Conservation (phyloP, 1,140 invertebrate genomes). For the Cyrtorhinus lividipennis region DNA sequence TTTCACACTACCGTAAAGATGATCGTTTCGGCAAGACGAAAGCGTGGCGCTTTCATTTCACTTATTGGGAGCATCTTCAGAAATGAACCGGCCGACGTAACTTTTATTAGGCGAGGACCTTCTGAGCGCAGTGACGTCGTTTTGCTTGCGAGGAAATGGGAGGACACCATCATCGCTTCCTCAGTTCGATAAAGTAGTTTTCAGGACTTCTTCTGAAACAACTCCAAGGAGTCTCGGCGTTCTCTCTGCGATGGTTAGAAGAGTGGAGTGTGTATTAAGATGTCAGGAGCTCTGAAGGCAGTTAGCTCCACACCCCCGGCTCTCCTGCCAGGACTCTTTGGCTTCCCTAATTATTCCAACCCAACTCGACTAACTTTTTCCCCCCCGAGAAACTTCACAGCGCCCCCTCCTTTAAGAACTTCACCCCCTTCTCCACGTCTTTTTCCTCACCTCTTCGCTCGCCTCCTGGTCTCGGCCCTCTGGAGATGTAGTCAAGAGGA, state of each 20-base stretch:
- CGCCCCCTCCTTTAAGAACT: background rate
- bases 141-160: background rate
- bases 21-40: too few relatives aligned
- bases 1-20: too few relatives aligned
- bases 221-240: background rate
- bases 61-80: too few relatives aligned
- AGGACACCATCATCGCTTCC: background rate
- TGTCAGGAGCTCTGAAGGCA: constrained; percentile 4
- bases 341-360: constrained; percentile 9
- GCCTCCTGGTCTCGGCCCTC: background rate
- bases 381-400: background rate
- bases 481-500: background rate
- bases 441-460: constrained; percentile 1
- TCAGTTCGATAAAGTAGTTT: constrained; percentile 1
- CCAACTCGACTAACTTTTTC: constrained; percentile 8
- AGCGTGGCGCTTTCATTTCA: too few relatives aligned
- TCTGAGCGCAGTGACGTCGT: background rate
- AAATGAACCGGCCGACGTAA: too few relatives aligned
- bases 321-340: constrained; percentile 3
- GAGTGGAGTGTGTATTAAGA: constrained; percentile 9
- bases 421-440: background rate
- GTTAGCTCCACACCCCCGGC: constrained; percentile 7
- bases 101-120: too few relatives aligned
- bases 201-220: constrained; percentile 3
- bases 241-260: background rate